phyloP scores from a whole-genome alignment of 1,140 invertebrate genomes.

The Pantala flavescens region DNA sequence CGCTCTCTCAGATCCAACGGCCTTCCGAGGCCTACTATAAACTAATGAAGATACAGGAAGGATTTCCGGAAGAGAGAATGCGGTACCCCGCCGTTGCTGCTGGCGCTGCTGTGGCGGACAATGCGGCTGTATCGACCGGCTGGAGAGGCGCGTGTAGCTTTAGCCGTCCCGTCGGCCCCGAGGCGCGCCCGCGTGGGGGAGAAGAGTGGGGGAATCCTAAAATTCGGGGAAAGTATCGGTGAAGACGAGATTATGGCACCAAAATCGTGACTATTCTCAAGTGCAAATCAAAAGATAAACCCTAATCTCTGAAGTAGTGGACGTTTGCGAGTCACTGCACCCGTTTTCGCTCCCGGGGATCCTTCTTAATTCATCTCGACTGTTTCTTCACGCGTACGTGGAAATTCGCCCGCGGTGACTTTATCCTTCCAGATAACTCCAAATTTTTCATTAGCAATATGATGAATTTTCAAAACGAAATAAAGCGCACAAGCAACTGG shows the following conservation, averaged over 20 bases:
- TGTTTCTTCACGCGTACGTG: too few relatives aligned
- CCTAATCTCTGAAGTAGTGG: too few relatives aligned
- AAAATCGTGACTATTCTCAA: neutral
- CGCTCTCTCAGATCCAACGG: neutral
- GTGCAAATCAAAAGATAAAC: too few relatives aligned
- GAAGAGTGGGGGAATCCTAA: neutral
- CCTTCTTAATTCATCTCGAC: too few relatives aligned
- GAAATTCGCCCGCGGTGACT: too few relatives aligned
- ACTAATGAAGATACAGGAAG: constrained; percentile 7
- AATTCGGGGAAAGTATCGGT: constrained; percentile 3
- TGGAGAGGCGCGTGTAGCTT: neutral
- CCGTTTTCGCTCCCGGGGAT: too few relatives aligned
- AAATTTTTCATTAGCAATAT: too few relatives aligned
- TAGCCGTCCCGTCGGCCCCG: neutral
- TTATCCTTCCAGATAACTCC: too few relatives aligned
- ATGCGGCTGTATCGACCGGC: constrained; percentile 5
- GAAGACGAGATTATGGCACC: neutral
- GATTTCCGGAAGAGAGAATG: neutral
- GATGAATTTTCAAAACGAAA: too few relatives aligned
- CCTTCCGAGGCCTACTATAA: neutral
- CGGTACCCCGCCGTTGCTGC: neutral
- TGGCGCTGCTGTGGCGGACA: neutral
- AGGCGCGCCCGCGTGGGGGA: neutral
- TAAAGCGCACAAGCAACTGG: too few relatives aligned
- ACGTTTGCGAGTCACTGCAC: too few relatives aligned